Percentiles rank a stretch among this genome's conserved stretches.
These are phyloP conservation scores for Sinonovacula constricta DNA, from an alignment of 1,140 invertebrate species.

Conservation along the genomic window DNA sequence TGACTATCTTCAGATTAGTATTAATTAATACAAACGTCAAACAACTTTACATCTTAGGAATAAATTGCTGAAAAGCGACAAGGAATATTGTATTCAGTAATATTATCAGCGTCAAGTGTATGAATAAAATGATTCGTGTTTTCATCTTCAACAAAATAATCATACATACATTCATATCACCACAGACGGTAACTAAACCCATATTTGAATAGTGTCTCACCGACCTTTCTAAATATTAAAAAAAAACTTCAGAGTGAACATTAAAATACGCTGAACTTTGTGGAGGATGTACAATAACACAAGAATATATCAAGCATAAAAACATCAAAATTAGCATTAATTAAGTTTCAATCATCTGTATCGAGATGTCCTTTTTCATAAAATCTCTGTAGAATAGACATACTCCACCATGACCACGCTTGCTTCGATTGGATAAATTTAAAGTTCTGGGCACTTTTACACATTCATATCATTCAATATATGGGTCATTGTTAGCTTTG, in stretches of 20 bases:
- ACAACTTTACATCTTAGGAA: neutral
- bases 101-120: neutral
- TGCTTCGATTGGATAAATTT: neutral
- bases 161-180: neutral
- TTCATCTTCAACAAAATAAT: too few species aligned
- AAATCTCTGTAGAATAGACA: conserved; percentile 6
- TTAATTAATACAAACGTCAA: neutral
- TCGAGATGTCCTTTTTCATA: neutral
- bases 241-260: neutral
- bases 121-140: neutral
- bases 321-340: neutral
- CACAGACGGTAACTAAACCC: neutral
- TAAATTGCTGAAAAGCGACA: neutral
- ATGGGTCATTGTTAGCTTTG: neutral
- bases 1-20: neutral
- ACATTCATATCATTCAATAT: conserved; percentile 2
- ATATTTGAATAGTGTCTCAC: neutral
- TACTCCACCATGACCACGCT: conserved; percentile 1
- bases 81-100: neutral
- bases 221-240: neutral
- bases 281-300: neutral
- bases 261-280: neutral
- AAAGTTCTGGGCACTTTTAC: neutral
- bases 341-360: neutral
- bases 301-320: neutral